Base-by-base conservation (phyloP, 2,113 vertebrate species). In the Phrynosoma blainvillii region DNA sequence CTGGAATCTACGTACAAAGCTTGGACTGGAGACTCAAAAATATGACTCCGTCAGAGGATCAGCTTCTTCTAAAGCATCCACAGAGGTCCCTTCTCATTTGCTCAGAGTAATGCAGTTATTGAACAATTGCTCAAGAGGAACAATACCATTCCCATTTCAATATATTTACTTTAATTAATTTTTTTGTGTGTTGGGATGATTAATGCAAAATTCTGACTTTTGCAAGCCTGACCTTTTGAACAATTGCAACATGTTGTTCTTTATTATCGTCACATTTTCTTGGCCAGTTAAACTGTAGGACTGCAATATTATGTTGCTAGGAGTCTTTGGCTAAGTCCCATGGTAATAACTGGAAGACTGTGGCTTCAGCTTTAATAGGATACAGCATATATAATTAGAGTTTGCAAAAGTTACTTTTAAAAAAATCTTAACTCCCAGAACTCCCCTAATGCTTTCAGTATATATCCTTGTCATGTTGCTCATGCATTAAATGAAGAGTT, bases 91-190 rank as follows among this genome's bases (percentile, higher is more conserved):
- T 32, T 56, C n/a, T 84, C 77, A 23, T 79, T n/a, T 62, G 40
- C 75, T 79, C 59, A 84, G 66, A 73, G 40, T 30, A 52, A 5
- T 91, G 23, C 42, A 79, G 36, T 74, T 82, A 40, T 90, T n/a
- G 10, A 18, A 74, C 54, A 87, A 62, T 66, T 59, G 5, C 84
- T 83, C 65, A 65, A 71, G 13, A 2, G 30, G 68, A 88, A 84
- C 21, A 16, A 77, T n/a, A 25, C 32, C 36, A 81, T 23, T 80
- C 66, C 42, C 20, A 12, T 73, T 75, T 66, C 42, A 79, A 84
- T 62, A 73, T 74, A 84, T 27, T 84, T 74, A 32, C 27, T 71
- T 73, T 82, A 54, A 77, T 83, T 66, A 76, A 73, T 76, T 66
- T 84, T 47, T 71, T 65, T 14, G 30, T 54, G 52, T 73, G 65